Evolutionary conservation across 92 coral and sea anemone genomes (phyloP).

Genomic region (Porites rus): DNA sequence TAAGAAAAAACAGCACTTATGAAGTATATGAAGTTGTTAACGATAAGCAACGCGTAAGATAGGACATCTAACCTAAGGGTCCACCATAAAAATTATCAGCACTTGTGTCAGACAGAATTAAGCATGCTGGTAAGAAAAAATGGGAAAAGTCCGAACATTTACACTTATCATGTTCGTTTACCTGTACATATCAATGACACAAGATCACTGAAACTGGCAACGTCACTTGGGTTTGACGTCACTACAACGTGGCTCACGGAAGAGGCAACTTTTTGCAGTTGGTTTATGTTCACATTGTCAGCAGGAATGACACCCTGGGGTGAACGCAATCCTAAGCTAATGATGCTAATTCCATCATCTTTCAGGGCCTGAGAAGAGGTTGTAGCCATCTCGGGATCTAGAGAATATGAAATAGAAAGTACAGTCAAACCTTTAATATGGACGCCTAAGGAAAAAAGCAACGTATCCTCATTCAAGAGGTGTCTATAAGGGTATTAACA

Average conservation of each 20-base stretch:
- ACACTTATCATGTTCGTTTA: neutral
- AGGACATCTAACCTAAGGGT: too few species aligned
- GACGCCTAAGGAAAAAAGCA: too few species aligned
- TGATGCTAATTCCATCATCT: constrained; percentile 20
- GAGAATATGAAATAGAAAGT: neutral
- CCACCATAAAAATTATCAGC: too few species aligned
- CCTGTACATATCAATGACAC: neutral
- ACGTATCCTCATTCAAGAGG: too few species aligned
- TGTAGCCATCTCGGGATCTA: neutral
- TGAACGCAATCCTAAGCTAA: neutral
- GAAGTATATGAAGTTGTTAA: too few species aligned
- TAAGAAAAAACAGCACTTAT: too few species aligned
- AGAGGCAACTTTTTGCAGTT: constrained; percentile 3
- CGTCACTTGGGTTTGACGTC: neutral
- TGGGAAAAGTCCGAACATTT: neutral
- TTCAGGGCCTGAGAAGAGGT: neutral
- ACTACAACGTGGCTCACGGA: neutral
- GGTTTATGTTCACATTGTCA: neutral
- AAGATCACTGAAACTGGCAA: too few species aligned
- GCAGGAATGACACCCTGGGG: neutral
- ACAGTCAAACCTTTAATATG: too few species aligned
- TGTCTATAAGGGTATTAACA: too few species aligned
- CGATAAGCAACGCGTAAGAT: too few species aligned
- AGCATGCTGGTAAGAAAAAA: too few species aligned
- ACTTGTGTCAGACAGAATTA: too few species aligned